phyloP scores from a whole-genome alignment of 2,113 vertebrate species.

The Gallinago media region DNA sequence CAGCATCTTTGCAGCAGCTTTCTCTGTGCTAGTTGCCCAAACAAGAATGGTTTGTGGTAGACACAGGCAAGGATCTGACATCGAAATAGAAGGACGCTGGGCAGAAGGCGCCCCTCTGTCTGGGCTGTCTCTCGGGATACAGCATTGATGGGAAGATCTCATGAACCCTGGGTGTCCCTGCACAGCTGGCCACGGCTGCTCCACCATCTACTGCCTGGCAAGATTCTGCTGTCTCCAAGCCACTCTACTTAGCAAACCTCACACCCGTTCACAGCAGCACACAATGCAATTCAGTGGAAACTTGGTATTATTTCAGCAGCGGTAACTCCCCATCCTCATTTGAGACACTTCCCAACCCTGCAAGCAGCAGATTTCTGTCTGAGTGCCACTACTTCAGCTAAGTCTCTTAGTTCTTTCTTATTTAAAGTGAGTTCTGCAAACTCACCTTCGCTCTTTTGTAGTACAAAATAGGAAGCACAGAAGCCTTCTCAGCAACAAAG shows the following conservation, averaged over 20 bases:
- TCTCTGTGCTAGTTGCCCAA: no score
- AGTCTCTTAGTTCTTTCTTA: background rate
- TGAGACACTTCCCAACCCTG: background rate
- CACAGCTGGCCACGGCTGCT: background rate
- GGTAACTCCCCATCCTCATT: background rate
- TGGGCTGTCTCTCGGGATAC: background rate
- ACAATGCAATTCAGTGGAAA: no score
- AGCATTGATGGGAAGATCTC: fast-evolving
- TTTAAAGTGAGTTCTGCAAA: background rate
- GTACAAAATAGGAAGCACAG: background rate
- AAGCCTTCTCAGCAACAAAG: background rate
- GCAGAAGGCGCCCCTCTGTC: background rate
- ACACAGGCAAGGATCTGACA: background rate
- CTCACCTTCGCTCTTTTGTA: background rate
- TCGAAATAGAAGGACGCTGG: background rate
- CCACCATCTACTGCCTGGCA: background rate
- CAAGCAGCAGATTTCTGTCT: fast-evolving
- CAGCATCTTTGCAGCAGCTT: background rate
- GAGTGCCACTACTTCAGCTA: background rate
- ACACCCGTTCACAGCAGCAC: background rate
- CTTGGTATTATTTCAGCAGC: background rate
- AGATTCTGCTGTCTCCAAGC: background rate
- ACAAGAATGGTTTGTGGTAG: background rate
- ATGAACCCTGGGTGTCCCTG: fast-evolving
- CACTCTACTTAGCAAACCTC: background rate